Conservation (phyloP, 2,797 vertebrate species). For the Mormyrops attenuatus region DNA sequence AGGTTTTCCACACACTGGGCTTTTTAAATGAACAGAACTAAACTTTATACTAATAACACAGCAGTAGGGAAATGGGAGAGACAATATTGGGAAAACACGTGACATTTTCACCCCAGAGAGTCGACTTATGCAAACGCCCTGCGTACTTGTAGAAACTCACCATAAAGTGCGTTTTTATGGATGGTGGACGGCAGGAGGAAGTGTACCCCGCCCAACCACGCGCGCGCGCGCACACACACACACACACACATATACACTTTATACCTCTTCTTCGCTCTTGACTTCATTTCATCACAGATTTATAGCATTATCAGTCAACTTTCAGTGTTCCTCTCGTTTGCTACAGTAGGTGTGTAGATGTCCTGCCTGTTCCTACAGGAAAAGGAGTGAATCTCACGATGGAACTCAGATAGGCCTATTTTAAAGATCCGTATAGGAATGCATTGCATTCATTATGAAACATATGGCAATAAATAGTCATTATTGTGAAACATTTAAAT, state of each 20-base stretch:
- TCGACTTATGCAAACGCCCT: not conserved
- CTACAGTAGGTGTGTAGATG: not conserved
- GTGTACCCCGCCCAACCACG: not conserved
- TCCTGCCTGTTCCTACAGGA: not conserved
- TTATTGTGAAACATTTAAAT: not conserved
- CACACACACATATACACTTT: not conserved
- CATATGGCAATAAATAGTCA: not conserved
- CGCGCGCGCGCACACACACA: not conserved
- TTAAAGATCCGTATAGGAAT: not conserved
- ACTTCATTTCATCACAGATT: not conserved
- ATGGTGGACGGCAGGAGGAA: not conserved
- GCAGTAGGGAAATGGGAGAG: not conserved
- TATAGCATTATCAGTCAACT: not conserved
- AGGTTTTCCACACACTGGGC: not conserved
- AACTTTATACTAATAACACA: not conserved
- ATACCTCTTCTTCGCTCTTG: not conserved
- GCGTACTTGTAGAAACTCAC: not conserved
- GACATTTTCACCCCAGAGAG: not conserved
- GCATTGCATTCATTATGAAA: not conserved
- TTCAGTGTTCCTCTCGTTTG: not conserved
- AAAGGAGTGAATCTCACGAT: not conserved
- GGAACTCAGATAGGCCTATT: not conserved
- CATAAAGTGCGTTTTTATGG: not conserved
- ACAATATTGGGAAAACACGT: not conserved
- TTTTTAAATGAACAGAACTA: not conserved